phyloP scores from a whole-genome alignment of 2,797 vertebrate species.

The Hipposideros larvatus region DNA sequence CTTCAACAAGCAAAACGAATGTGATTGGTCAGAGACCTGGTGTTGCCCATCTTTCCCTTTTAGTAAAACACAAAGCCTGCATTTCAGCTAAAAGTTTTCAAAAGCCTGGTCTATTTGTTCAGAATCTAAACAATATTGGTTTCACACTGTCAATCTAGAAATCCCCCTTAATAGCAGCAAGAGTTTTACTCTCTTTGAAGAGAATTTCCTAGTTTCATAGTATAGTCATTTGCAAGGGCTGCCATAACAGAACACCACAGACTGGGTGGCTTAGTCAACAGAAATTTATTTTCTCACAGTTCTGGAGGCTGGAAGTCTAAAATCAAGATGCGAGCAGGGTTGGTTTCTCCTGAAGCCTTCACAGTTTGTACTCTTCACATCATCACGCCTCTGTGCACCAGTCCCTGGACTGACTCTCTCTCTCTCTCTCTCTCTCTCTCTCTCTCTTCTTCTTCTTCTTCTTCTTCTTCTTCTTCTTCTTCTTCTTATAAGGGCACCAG shows the following conservation, averaged over 20 bases:
- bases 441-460: too few relatives aligned
- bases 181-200: background rate
- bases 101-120: background rate
- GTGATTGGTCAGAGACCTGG: background rate
- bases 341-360: background rate
- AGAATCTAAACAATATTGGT: background rate
- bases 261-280: background rate
- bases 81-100: background rate
- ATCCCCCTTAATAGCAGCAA: background rate
- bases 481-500: background rate
- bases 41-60: background rate
- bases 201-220: background rate
- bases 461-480: too few relatives aligned
- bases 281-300: background rate
- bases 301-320: background rate
- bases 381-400: rapidly evolving
- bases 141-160: background rate
- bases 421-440: background rate
- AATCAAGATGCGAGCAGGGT: background rate
- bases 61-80: background rate
- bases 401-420: background rate
- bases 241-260: background rate
- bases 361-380: background rate
- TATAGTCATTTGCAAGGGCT: background rate
- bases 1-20: slow-evolving; percentile 11